phyloP scores from a whole-genome alignment of 2,888 invertebrate genomes.

The Andrena marginata region DNA sequence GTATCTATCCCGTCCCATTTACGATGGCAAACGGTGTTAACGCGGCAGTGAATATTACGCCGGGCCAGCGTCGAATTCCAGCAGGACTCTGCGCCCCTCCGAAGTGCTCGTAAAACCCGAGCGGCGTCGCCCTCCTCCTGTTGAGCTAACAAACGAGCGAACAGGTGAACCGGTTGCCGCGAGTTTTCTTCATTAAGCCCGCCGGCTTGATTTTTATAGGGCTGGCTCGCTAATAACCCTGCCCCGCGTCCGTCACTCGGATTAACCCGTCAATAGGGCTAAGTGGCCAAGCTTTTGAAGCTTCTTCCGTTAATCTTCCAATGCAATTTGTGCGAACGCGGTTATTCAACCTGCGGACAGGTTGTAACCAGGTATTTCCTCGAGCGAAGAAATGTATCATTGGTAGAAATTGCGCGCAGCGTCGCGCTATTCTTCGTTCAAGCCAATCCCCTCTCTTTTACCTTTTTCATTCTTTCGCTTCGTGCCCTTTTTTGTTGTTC shows the following conservation, averaged over 20 bases:
- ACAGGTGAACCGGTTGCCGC: slow-evolving; percentile 4
- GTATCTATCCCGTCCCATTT: neutral
- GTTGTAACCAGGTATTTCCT: too few relatives aligned
- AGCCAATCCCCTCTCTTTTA: neutral
- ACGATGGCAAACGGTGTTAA: slow-evolving; percentile 22
- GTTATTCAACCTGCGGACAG: too few relatives aligned
- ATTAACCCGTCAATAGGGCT: neutral
- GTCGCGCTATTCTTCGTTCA: neutral
- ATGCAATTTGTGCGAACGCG: too few relatives aligned
- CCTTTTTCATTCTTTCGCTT: neutral
- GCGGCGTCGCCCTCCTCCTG: neutral
- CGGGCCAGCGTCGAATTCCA: slow-evolving; percentile 14
- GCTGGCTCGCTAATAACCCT: neutral
- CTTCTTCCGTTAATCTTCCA: neutral
- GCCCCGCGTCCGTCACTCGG: neutral
- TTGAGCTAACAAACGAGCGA: slow-evolving; percentile 1
- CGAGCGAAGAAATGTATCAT: neutral
- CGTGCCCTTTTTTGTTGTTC: neutral
- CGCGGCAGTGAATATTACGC: slow-evolving; percentile 18
- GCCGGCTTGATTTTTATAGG: slow-evolving; percentile 8
- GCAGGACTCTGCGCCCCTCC: slow-evolving; percentile 17
- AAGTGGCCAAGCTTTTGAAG: neutral
- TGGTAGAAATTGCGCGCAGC: neutral
- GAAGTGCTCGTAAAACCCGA: slow-evolving; percentile 38
- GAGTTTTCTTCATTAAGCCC: slow-evolving; percentile 3